A percentile compares a stretch with the other conserved stretches of the same genome.
These are phyloP conservation scores for Pangasianodon hypophthalmus DNA, from an alignment of 2,113 vertebrate genomes.

Conservation along the genomic window DNA sequence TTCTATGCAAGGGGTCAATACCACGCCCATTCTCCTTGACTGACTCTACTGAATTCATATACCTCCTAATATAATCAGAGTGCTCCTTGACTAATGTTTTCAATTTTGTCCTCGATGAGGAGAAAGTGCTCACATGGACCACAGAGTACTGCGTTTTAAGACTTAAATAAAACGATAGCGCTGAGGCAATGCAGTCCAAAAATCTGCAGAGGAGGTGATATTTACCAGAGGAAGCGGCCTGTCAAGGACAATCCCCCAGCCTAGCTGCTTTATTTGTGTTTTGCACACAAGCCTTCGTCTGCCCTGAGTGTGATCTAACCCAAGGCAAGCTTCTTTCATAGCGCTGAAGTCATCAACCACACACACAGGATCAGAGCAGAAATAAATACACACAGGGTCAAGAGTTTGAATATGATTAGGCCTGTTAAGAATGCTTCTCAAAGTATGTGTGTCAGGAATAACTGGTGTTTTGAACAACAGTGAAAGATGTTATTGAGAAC, in stretches of 20 bases:
- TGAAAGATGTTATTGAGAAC: background rate
- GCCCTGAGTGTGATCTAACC: conserved; percentile 36
- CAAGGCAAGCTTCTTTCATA: conserved; percentile 3
- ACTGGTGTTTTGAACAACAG: background rate
- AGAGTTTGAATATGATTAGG: conserved; percentile 10
- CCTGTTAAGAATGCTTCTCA: conserved; percentile 8
- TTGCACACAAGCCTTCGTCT: conserved; percentile 26
- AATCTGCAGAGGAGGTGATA: conserved; percentile 24
- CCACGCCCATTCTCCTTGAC: conserved; percentile 20
- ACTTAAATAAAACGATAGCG: conserved; percentile 13
- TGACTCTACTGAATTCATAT: background rate
- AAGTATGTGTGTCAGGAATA: background rate
- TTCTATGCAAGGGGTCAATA: conserved; percentile 2
- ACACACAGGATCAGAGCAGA: conserved; percentile 29
- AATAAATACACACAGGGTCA: background rate
- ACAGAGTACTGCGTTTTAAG: background rate
- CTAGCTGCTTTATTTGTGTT: conserved; percentile 40
- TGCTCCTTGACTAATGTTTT: conserved; percentile 4
- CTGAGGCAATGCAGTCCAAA: background rate
- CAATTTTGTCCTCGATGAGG: background rate
- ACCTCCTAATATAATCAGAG: conserved; percentile 24
- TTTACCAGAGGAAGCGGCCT: conserved; percentile 38
- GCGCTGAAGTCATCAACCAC: conserved; percentile 29
- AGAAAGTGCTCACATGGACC: conserved; percentile 21
- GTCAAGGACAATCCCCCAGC: conserved; percentile 34